A percentile compares a stretch with the other conserved stretches of the same genome.
Conservation (phyloP, 2,797 vertebrate genomes). For the Pseudopleuronectes americanus region DNA sequence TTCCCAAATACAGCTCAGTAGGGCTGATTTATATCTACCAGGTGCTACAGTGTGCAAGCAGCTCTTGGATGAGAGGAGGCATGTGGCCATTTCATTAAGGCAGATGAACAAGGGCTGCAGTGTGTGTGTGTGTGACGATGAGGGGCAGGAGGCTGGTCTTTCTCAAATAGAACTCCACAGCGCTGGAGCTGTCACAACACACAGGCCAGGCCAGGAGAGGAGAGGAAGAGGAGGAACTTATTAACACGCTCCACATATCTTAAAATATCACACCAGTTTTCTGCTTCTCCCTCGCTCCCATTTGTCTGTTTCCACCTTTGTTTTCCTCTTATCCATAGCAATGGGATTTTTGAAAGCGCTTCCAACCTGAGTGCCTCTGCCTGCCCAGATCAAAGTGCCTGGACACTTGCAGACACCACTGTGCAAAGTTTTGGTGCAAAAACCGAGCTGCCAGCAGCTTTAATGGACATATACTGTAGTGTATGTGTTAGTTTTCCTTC, state of each 20-base stretch:
- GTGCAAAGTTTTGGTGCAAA: constrained; percentile 58
- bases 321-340: neutral
- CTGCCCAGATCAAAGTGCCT: constrained; percentile 27
- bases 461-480: constrained; percentile 29
- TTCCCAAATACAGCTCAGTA: constrained; percentile 85
- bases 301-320: constrained; percentile 28
- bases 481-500: constrained; percentile 35
- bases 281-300: constrained; percentile 31
- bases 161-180: constrained; percentile 72
- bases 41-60: constrained; percentile 81
- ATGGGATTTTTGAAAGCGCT: constrained; percentile 16
- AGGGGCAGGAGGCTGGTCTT: constrained; percentile 73
- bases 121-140: constrained; percentile 71
- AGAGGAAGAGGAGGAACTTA: constrained; percentile 60
- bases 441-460: constrained; percentile 55
- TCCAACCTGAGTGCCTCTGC: constrained; percentile 28
- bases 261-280: constrained; percentile 61
- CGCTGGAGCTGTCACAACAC: constrained; percentile 71
- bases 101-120: constrained; percentile 76
- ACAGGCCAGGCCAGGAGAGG: constrained; percentile 44
- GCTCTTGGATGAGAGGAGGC: constrained; percentile 73
- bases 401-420: constrained; percentile 46
- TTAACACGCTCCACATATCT: constrained; percentile 63
- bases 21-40: constrained; percentile 88
- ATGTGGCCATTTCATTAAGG: constrained; percentile 82